phyloP scores from a whole-genome alignment of 2,888 invertebrate species.

The Brachyptera putata region DNA sequence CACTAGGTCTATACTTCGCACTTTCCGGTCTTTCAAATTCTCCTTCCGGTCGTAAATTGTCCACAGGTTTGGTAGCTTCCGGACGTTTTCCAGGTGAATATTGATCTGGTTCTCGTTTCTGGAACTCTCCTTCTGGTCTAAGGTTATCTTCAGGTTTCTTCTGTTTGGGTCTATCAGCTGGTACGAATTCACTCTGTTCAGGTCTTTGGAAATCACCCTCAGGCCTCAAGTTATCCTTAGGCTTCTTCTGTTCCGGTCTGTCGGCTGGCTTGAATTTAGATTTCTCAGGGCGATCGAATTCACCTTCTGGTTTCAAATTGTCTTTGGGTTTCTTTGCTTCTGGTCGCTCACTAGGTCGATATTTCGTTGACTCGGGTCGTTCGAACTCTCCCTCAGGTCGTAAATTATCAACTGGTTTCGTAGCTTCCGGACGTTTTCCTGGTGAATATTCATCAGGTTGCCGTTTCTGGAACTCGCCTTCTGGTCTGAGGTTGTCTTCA shows the following conservation, averaged over 20 bases:
- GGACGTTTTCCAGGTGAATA: constrained; percentile 44
- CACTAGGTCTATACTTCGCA: constrained; percentile 37
- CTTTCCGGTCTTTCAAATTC: constrained; percentile 38
- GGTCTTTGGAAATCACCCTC: constrained; percentile 44
- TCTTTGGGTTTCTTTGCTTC: constrained; percentile 45
- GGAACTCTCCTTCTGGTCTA: constrained; percentile 47
- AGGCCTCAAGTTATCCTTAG: constrained; percentile 45
- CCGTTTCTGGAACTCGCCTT: constrained; percentile 40
- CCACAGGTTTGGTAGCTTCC: constrained; percentile 34
- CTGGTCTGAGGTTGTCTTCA: constrained; percentile 46
- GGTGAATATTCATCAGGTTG: constrained; percentile 47
- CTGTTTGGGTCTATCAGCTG: constrained; percentile 48
- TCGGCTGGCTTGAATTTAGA: constrained; percentile 29
- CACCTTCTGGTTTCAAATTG: constrained; percentile 56
- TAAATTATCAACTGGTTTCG: constrained; percentile 43
- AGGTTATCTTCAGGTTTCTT: constrained; percentile 51
- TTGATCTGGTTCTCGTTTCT: constrained; percentile 30
- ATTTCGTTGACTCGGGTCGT: constrained; percentile 41
- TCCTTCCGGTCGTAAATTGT: constrained; percentile 55
- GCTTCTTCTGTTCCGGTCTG: constrained; percentile 33
- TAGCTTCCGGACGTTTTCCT: constrained; percentile 52
- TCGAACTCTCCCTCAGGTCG: constrained; percentile 40
- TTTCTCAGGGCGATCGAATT: constrained; percentile 43
- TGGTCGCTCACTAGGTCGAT: constrained; percentile 40
- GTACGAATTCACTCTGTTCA: constrained; percentile 44